phyloP scores from a whole-genome alignment of 1,140 invertebrate genomes.

The Eubasilissa regina region DNA sequence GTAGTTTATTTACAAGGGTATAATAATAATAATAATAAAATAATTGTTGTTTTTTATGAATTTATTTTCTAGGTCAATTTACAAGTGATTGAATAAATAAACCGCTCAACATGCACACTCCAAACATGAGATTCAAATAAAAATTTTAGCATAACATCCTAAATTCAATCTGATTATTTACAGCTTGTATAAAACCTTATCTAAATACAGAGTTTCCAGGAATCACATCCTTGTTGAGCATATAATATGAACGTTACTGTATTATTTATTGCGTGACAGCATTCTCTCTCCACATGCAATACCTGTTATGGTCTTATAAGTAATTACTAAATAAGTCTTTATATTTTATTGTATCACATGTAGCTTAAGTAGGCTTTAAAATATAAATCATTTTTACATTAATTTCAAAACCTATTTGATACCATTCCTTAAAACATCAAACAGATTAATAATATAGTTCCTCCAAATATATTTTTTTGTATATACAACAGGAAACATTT shows the following conservation, averaged over 20 bases:
- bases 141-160: neutral
- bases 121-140: neutral
- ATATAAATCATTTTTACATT: neutral
- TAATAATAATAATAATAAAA: neutral
- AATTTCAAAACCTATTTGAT: too few species aligned
- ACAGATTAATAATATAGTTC: neutral
- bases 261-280: constrained; percentile 41
- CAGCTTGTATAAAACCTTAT: constrained; percentile 15
- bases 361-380: constrained; percentile 8
- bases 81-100: constrained; percentile 17
- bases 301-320: constrained; percentile 5
- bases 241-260: neutral
- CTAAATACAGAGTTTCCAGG: neutral
- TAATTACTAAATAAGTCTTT: constrained; percentile 31
- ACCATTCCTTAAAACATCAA: neutral
- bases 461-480: neutral
- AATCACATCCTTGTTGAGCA: constrained; percentile 9
- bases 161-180: constrained; percentile 14
- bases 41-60: neutral
- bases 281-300: constrained; percentile 19
- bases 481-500: neutral
- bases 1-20: too few species aligned
- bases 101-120: constrained; percentile 7
- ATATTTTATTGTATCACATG: constrained; percentile 39
- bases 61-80: constrained; percentile 24